Base-by-base conservation (phyloP, 2,113 vertebrate genomes). In the Ailurus styani region DNA sequence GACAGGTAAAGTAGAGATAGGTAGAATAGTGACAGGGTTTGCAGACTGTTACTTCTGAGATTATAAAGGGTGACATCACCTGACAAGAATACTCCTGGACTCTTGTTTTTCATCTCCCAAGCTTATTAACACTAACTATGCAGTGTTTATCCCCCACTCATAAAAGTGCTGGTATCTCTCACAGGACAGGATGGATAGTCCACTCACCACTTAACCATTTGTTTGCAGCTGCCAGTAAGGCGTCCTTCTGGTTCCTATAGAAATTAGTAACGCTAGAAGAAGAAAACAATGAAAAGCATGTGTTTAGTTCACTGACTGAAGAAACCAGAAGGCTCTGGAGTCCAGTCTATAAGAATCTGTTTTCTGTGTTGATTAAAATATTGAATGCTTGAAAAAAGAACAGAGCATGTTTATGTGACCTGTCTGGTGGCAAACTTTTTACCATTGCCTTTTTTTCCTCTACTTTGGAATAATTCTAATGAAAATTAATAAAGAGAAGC, bases 161-260 rank as follows among this genome's bases (percentile, higher is more conserved):
- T 7, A 2, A 3, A 78, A 42, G 6, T 34, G 31, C 15, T 77
- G 2, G 3, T 79, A 13, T 40, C 87, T 31, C 47, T 45, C 9
- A 8, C 31, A 37, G n/a, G 62, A 23, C 0, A 1, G 37, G 13
- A 64, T 40, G 2, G 17, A 17, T 0, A 2, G 88, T n/a, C 91
- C 29, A 98, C 99, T 98, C 93, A 99, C 99, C 99, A 99, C 98
- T 99, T 87, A 99, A 98, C 99, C 99, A 99, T 96, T 98, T 99
- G 84, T 99, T 98, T 98, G 99, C 99, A 84, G 99, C 99, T 91
- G 87, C n/a, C 87, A 99, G 90, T 98, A 99, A 99, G 11, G 99
- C 99, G 60, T 99, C 98, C 29, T 99, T 98, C 97, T 99, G 99
- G n/a, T 84, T 98, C 73, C 97, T 98, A 98, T 99, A 99, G 98